These are phyloP conservation scores for Leptura quadrifasciata DNA, from an alignment of 2,888 invertebrate genomes.

Conservation along the genomic window DNA sequence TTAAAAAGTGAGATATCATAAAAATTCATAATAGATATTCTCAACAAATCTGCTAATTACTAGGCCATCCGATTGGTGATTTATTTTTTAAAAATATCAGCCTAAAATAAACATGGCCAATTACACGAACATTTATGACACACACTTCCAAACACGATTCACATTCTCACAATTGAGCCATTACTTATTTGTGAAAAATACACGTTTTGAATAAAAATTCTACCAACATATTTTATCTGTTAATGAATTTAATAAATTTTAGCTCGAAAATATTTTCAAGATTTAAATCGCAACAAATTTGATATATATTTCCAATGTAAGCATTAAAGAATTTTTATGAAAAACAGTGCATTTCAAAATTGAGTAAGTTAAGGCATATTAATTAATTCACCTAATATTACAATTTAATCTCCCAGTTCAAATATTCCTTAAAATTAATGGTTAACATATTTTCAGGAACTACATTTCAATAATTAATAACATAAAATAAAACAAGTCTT, in stretches of 20 bases:
- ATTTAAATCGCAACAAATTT: not conserved
- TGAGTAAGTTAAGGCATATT: conserved; percentile 55
- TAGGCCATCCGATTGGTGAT: conserved; percentile 62
- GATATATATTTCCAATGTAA: not conserved
- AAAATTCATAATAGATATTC: conserved; percentile 31
- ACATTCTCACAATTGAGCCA: conserved; percentile 63
- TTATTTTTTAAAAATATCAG: conserved; percentile 45
- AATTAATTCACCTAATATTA: conserved; percentile 49
- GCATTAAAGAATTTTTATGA: conserved; percentile 21
- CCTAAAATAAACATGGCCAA: conserved; percentile 56
- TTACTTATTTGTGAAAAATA: conserved; percentile 38
- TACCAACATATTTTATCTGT: not conserved
- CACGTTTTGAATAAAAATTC: conserved; percentile 37
- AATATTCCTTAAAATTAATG: conserved; percentile 65
- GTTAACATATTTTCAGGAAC: conserved; percentile 69
- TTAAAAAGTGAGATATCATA: conserved; percentile 27
- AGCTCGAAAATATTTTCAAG: not conserved
- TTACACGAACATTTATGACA: conserved; percentile 61
- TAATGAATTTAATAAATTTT: not conserved
- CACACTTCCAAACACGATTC: conserved; percentile 49
- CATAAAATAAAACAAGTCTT: conserved; percentile 66
- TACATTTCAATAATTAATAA: conserved; percentile 63
- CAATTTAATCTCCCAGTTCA: conserved; percentile 44
- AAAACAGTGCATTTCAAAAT: conserved; percentile 22
- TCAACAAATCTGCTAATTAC: conserved; percentile 65